phyloP scores from a whole-genome alignment of 2,888 invertebrate genomes.

The Operophtera brumata region DNA sequence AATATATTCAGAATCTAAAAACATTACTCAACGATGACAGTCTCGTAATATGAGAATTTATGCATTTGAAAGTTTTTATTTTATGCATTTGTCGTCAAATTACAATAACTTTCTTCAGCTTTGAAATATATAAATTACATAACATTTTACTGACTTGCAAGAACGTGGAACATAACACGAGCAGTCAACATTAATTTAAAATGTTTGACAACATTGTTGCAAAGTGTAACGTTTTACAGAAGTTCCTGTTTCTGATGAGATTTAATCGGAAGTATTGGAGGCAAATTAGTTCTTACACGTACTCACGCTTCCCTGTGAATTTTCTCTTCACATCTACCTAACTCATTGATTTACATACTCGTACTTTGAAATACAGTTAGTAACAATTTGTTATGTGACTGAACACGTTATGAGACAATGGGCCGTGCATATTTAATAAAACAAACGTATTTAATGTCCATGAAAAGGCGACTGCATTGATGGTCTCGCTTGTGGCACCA shows the following conservation, averaged over 20 bases:
- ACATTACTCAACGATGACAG: not conserved
- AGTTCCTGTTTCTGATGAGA: slow-evolving; percentile 24
- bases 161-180: not conserved
- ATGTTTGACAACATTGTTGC: not conserved
- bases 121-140: slow-evolving; percentile 2
- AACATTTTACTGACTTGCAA: slow-evolving; percentile 8
- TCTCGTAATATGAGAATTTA: slow-evolving; percentile 18
- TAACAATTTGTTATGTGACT: slow-evolving; percentile 32
- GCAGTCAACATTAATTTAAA: slow-evolving; percentile 26
- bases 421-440: not conserved
- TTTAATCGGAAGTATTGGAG: slow-evolving; percentile 46
- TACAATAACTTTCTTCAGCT: slow-evolving; percentile 6
- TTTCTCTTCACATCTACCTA: slow-evolving; percentile 38
- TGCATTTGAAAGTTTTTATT: slow-evolving; percentile 20
- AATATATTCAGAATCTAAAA: slow-evolving; percentile 1
- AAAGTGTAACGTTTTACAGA: slow-evolving; percentile 1
- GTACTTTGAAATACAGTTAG: slow-evolving; percentile 17
- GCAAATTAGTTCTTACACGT: slow-evolving; percentile 21
- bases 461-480: not conserved
- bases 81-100: slow-evolving; percentile 12
- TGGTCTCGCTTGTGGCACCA: no score
- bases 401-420: slow-evolving; percentile 14
- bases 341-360: slow-evolving; percentile 51
- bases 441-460: not conserved
- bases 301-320: slow-evolving; percentile 60